Evolutionary conservation across 2,113 vertebrate species (phyloP), one percentile per base, ranked within the genome.

Genomic region (Phrynosoma blainvillii): DNA sequence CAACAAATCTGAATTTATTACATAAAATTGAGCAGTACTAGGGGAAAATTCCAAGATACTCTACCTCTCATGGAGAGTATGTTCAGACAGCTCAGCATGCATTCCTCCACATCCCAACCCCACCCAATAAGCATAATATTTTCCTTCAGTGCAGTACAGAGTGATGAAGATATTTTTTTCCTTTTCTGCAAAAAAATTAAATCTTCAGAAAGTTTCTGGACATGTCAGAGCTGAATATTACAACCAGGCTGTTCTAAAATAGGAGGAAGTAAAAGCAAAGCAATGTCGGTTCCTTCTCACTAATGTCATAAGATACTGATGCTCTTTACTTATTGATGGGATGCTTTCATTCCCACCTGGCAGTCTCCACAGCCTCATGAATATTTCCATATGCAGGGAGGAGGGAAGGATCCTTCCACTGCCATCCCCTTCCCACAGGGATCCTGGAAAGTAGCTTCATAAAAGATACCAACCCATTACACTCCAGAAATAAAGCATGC

Each of bases 321-420:
- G 42, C 84, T 93, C 76, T 88, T 90, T 21, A 95, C 84, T 96
- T 94, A 95, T 95, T 94, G 85, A 96, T 91, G 36, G 36, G n/a
- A 25, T 0, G 32, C 88, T 91, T 86, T 86, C 85, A 56, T 85
- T 87, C 68, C 73, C 71, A 85, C 21, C 79, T 73, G 23, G 65
- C 84, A 87, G 80, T 47, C 79, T 84, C 87, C 56, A 77, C 85
- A 32, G 74, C 89, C 84, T 96, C 91, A 95, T 90, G 90, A 95
- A 95, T 95, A 93, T 88, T 93, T 94, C 89, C 56, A 10, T 47
- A n/a, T 66, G 20, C 54, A 59, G 82, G 47, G 84, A 84, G 47
- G 2, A 89, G 84, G 56, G 78, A 87, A 73, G 92, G 76, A 92
- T 87, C 62, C 78, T 91, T 59, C 85, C 80, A 42, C 83, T 76